phyloP scores from a whole-genome alignment of 2,888 invertebrate genomes.

The Clunio marinus region DNA sequence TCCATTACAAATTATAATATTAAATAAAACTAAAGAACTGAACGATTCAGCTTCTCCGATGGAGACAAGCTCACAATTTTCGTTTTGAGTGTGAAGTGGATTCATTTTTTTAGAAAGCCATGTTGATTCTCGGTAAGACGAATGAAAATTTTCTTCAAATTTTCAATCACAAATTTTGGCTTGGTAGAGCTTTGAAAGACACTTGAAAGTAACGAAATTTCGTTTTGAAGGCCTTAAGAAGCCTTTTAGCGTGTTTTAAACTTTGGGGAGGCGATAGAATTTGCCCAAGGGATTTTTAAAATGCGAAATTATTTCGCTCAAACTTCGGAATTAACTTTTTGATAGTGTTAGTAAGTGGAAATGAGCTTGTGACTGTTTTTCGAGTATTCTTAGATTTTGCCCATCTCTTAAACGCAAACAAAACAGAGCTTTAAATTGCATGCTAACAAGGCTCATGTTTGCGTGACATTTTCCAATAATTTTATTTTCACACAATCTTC shows the following conservation, averaged over 20 bases:
- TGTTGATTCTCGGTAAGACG: conserved; percentile 16
- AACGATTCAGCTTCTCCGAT: conserved; percentile 24
- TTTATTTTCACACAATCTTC: too few relatives aligned
- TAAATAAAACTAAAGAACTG: conserved; percentile 5
- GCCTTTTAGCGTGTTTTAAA: not conserved
- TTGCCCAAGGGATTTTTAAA: not conserved
- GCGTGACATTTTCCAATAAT: too few relatives aligned
- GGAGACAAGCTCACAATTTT: conserved; percentile 20
- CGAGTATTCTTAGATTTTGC: too few relatives aligned
- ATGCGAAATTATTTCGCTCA: conserved; percentile 10
- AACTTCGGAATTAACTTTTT: not conserved
- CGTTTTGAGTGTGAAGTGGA: not conserved
- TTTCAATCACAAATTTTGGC: conserved; percentile 17
- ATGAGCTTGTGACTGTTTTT: too few relatives aligned
- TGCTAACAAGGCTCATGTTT: too few relatives aligned
- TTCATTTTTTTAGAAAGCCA: conserved; percentile 27
- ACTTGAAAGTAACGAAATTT: conserved; percentile 2
- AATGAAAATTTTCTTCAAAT: conserved; percentile 32
- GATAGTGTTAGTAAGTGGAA: too few relatives aligned
- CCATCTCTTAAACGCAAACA: too few relatives aligned
- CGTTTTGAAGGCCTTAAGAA: conserved; percentile 6
- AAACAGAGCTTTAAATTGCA: too few relatives aligned
- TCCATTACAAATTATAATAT: conserved; percentile 23
- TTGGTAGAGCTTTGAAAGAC: not conserved
- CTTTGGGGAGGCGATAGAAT: conserved; percentile 1